Base-by-base conservation (phyloP, 1,140 invertebrate genomes). In the Drosophila busckii region DNA sequence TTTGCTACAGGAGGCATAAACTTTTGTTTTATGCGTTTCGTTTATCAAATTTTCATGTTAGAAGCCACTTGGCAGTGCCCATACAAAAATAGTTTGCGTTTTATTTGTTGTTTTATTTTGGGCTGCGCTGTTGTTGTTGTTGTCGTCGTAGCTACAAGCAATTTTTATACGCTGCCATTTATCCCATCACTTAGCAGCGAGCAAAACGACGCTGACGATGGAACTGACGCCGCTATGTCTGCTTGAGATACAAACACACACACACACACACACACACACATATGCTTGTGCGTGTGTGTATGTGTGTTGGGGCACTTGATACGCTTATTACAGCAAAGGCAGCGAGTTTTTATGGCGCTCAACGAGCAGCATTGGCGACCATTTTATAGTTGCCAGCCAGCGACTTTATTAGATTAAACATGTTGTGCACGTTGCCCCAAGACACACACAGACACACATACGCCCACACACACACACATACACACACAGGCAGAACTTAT, bases 31-130 rank as follows among this genome's bases (percentile, higher is more conserved):
- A 53, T 44, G 64, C 50, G 80, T 60, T 61, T 49, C 69, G 75
- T 80, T 82, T 82, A 80, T 80, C 73, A 80, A 80, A 80, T 80
- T 73, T 80, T 80, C 75, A 82, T 80, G 73, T 69, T 82, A 54
- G 46, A 52, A 13, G 50, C 40, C 15, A 34, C 28, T 45, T 38
- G 23, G n/a, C n/a, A n/a, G n/a, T n/a, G n/a, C n/a, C n/a, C n/a
- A n/a, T n/a, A n/a, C n/a, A n/a, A n/a, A n/a, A n/a, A n/a, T n/a
- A n/a, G n/a, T n/a, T n/a, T n/a, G n/a, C n/a, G n/a, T n/a, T n/a
- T n/a, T n/a, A n/a, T n/a, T n/a, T n/a, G n/a, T n/a, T n/a, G n/a
- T n/a, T n/a, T n/a, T n/a, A n/a, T n/a, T n/a, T n/a, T n/a, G n/a
- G n/a, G n/a, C n/a, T n/a, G n/a, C n/a, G 20, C 34, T 25, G 48